These are phyloP conservation scores for Cepaea nemoralis DNA, from an alignment of 1,140 invertebrate genomes.

Conservation along the genomic window DNA sequence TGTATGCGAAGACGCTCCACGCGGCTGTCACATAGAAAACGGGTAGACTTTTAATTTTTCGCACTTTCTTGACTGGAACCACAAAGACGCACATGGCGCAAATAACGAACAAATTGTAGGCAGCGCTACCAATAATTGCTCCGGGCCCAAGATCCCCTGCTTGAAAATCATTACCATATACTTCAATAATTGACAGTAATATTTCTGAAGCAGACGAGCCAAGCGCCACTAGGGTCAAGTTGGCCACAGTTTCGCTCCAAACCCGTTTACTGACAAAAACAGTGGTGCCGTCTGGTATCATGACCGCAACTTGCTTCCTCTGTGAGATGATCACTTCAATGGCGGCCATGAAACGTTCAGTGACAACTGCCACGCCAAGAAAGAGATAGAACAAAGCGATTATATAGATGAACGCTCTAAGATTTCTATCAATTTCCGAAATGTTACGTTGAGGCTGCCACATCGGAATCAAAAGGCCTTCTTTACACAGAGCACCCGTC, in stretches of 20 bases:
- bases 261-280: not conserved
- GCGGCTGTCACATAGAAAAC: not conserved
- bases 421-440: not conserved
- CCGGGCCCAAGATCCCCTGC: constrained; percentile 68
- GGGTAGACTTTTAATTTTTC: constrained; percentile 69
- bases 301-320: not conserved
- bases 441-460: not conserved
- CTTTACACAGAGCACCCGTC: not conserved
- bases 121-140: constrained; percentile 75
- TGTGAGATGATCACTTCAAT: not conserved
- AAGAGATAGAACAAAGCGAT: not conserved
- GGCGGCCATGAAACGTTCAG: not conserved
- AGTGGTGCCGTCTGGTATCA: not conserved
- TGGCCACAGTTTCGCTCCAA: constrained; percentile 76
- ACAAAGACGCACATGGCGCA: constrained; percentile 69
- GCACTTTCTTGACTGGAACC: constrained; percentile 58
- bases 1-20: not conserved
- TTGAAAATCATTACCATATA: constrained; percentile 47
- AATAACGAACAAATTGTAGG: constrained; percentile 74
- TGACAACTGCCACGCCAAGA: not conserved
- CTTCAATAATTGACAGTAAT: constrained; percentile 73
- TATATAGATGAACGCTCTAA: not conserved
- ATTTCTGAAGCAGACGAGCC: constrained; percentile 75
- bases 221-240: constrained; percentile 75
- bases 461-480: not conserved